These are phyloP conservation scores for Calyptommatus sinebrachiatus DNA, from an alignment of 2,113 vertebrate species.

Conservation along the genomic window DNA sequence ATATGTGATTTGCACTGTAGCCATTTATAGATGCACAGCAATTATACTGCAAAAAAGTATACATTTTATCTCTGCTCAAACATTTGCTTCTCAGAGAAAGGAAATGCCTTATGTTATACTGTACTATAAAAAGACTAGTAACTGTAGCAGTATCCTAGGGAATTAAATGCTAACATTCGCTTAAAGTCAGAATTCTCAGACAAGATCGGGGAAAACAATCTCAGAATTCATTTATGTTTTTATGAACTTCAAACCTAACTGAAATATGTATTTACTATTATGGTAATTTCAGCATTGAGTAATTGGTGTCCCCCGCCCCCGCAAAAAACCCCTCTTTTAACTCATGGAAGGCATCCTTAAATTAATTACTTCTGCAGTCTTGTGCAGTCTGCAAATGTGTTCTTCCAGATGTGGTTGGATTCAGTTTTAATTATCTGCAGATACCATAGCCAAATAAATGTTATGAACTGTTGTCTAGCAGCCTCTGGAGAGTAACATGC, in stretches of 20 bases:
- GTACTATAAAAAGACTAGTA: conserved; percentile 22
- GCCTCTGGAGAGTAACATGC: neutral
- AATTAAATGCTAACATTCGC: neutral
- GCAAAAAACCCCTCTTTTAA: neutral
- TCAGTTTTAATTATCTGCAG: neutral
- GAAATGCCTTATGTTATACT: conserved; percentile 15
- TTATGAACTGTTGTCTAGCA: neutral
- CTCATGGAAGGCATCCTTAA: neutral
- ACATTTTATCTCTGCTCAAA: neutral
- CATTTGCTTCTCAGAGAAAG: conserved; percentile 15
- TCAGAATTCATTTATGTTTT: neutral
- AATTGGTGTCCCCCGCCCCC: neutral
- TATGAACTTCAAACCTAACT: neutral
- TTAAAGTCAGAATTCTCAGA: neutral
- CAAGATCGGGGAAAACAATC: neutral
- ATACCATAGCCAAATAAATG: neutral
- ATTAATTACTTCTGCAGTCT: neutral
- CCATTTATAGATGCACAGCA: conserved; percentile 30
- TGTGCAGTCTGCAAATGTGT: neutral
- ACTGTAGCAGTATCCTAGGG: fast-evolving
- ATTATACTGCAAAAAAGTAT: conserved; percentile 20
- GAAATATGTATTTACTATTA: neutral
- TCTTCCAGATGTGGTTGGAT: neutral
- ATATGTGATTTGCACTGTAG: conserved; percentile 22
- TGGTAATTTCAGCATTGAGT: neutral